Percentiles rank a stretch among this genome's conserved stretches.
Evolutionary conservation across 2,797 vertebrate species (phyloP).

Genomic region (Momotus momota): DNA sequence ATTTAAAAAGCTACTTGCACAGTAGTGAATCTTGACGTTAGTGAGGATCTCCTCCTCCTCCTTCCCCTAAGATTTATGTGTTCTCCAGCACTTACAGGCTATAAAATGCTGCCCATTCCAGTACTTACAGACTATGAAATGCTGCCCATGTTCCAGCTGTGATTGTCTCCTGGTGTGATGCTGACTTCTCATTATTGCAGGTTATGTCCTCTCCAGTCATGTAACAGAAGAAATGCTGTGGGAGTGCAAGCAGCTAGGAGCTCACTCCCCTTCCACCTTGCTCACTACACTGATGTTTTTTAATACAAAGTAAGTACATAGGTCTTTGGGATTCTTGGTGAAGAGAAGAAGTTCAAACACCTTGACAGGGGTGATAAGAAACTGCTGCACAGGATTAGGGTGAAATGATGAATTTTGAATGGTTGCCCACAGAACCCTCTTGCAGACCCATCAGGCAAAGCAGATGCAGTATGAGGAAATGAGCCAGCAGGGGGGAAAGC

Average conservation of each 20-base stretch:
- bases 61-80: background rate
- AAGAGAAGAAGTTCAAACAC: background rate
- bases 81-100: background rate
- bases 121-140: background rate
- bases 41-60: background rate
- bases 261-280: slow-evolving; percentile 94
- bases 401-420: background rate
- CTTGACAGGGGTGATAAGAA: background rate
- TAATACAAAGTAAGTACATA: slow-evolving; percentile 93
- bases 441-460: background rate
- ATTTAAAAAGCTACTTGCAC: background rate
- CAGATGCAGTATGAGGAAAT: background rate
- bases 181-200: slow-evolving; percentile 78
- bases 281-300: slow-evolving; percentile 98
- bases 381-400: background rate
- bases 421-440: background rate
- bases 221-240: slow-evolving; percentile 98
- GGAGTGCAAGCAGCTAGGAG: slow-evolving; percentile 98
- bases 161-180: background rate
- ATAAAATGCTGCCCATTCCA: too few species aligned
- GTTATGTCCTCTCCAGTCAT: slow-evolving; percentile 95
- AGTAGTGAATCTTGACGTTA: background rate
- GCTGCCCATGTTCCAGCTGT: background rate
- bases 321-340: background rate
- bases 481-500: background rate